Conservation (phyloP, 2,113 vertebrate species). For the Pangasianodon hypophthalmus region DNA sequence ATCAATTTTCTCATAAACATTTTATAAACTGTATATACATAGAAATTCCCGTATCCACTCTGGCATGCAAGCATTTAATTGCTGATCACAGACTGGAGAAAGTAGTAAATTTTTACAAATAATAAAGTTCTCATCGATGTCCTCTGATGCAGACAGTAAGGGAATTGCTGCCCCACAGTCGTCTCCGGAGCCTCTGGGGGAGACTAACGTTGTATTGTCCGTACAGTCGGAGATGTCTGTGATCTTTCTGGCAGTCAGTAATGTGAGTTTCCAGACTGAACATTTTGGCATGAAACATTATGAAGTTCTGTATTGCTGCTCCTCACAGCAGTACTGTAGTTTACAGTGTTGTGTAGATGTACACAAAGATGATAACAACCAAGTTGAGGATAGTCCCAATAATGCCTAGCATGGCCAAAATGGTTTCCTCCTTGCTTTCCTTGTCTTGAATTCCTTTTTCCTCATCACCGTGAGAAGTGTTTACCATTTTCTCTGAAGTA, state of each 20-base stretch:
- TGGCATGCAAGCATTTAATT: neutral
- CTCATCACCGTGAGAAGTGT: slow-evolving; percentile 88
- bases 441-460: slow-evolving; percentile 92
- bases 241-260: neutral
- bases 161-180: slow-evolving; percentile 48
- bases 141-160: slow-evolving; percentile 19
- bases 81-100: neutral
- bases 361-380: slow-evolving; percentile 97
- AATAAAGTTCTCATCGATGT: slow-evolving; percentile 35
- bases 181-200: slow-evolving; percentile 34
- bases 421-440: slow-evolving; percentile 93
- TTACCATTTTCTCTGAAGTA: slow-evolving; percentile 94
- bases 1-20: neutral
- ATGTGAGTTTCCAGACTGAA: slow-evolving; percentile 35
- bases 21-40: neutral
- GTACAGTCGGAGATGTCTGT: slow-evolving; percentile 36
- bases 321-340: slow-evolving; percentile 6
- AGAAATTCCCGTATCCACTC: neutral
- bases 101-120: slow-evolving; percentile 42
- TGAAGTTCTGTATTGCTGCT: neutral
- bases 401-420: slow-evolving; percentile 95
- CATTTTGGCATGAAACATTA: slow-evolving; percentile 29
- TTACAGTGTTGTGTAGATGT: slow-evolving; percentile 95
- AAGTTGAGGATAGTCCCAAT: slow-evolving; percentile 96
- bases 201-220: slow-evolving; percentile 20